Evolutionary conservation across 92 coral and sea anemone genomes (phyloP), one percentile per base, ranked within the genome.

Genomic region (Anthopleura xanthogrammica): DNA sequence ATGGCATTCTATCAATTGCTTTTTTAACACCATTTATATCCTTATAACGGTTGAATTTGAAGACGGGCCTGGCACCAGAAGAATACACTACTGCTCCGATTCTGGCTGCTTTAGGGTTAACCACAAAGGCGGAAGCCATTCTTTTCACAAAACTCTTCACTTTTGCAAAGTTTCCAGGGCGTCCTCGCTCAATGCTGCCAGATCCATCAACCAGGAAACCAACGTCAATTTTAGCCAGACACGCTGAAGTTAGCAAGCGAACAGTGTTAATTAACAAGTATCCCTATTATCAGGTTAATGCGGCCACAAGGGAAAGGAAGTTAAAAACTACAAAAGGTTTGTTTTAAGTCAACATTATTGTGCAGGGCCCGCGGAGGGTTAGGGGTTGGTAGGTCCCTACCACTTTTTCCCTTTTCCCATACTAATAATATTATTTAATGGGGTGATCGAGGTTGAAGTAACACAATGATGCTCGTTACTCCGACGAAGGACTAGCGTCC

Each of bases 121-220:
- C 80, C 40, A 52, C 86, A 85, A 92, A 92, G 12, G 95, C 83
- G 3, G 76, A 76, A 41, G 90, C 86, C 62, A 92, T 76, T 4
- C 77, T 75, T 52, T 87, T 79, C 16, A 92, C 89, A 72, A 92
- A 92, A 57, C 84, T 70, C 78, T 78, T 76, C 64, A 88, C 74
- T 2, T 88, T 86, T 23, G 64, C 75, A 85, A 90, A 90, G 76
- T 92, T 92, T 40, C 55, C 83, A 58, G 76, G 48, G 68, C 91
- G 83, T 19, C 86, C 91, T 54, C 60, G 82, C 74, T 91, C 85
- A 55, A 88, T 77, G 86, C 91, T 85, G 55, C 87, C 84, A 1
- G 92, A 89, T 39, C 92, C 87, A 72, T 93, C 97, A 11, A 93
- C 43, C 65, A 93, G 58, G 90, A 93, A 90, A 55, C 81, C 91